Percentiles rank a stretch among this genome's conserved stretches.
These are phyloP conservation scores for Nautilus pompilius DNA, from an alignment of 1,140 invertebrate species.

Conservation along the genomic window DNA sequence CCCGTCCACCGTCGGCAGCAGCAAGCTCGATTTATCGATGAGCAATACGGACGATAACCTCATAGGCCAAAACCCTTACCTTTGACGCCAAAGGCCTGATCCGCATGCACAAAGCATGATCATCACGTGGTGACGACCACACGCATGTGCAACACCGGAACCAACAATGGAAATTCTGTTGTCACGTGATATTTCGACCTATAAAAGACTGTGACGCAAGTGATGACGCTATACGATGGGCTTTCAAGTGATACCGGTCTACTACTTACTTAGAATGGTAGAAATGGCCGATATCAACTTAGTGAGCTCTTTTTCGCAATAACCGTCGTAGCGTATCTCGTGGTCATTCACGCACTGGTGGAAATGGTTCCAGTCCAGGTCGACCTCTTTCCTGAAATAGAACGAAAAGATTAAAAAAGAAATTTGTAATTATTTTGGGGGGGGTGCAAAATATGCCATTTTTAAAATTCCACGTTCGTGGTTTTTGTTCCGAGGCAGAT, in stretches of 20 bases:
- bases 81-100: not conserved
- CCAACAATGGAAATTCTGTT: not conserved
- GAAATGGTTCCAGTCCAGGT: not conserved
- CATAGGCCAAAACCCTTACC: too few relatives aligned
- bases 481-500: too few relatives aligned
- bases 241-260: not conserved
- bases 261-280: not conserved
- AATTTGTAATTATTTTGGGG: too few relatives aligned
- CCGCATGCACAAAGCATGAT: not conserved
- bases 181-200: not conserved
- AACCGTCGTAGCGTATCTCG: not conserved
- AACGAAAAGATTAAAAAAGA: not conserved
- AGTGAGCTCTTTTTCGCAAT: not conserved
- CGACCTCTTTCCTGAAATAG: not conserved
- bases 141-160: not conserved
- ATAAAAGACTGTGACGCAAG: not conserved
- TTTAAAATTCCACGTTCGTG: too few relatives aligned
- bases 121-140: not conserved
- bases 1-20: too few relatives aligned
- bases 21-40: too few relatives aligned
- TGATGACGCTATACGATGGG: not conserved
- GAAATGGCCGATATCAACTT: not conserved
- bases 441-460: too few relatives aligned
- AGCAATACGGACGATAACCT: too few relatives aligned
- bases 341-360: not conserved